Base-by-base conservation (phyloP, 2,888 invertebrate genomes). In the Ennomos quercinarius region DNA sequence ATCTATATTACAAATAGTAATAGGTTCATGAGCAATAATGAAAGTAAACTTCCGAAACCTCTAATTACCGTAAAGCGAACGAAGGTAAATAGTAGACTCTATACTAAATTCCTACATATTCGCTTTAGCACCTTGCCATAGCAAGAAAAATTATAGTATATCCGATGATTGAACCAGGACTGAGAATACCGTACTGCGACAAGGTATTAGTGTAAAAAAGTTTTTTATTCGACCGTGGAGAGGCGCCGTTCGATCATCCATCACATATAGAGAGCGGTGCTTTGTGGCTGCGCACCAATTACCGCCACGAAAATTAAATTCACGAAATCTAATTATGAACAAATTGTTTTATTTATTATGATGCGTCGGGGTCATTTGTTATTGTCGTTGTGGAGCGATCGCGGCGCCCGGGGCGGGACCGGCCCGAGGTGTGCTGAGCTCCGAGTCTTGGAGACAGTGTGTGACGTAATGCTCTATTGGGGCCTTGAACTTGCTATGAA, bases 311-410 rank as follows among this genome's bases (percentile, higher is more conserved):
- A 91, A 92, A 92, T 92, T 92, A 92, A 92, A 92, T 92, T 91
- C 92, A 92, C 91, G 90, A 92, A 91, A 92, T 92, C 92, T 92
- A 92, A 92, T 92, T 92, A 92, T 90, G 89, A 91, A 90, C 89
- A 92, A 92, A 92, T 92, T 92, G 92, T 92, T 91, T 92, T 91
- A 92, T 92, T 91, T 92, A 92, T 92, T 91, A 91, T 92, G 91
- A 91, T 92, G 90, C 91, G 91, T 87, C 74, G 84, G 75, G 87
- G 90, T 90, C 90, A 92, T 92, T 92, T 91, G 91, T 92, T 86
- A 83, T 80, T 87, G 91, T 92, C 92, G 87, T 78, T 70, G 72
- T 66, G 77, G 78, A 72, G 44, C 27, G 56, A 76, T 74, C 75
- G 53, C 86, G 90, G 91, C 90, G 91, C 90, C 85, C 83, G 86